Base-by-base conservation (phyloP, 1,140 invertebrate genomes). In the Micrasema minimum region DNA sequence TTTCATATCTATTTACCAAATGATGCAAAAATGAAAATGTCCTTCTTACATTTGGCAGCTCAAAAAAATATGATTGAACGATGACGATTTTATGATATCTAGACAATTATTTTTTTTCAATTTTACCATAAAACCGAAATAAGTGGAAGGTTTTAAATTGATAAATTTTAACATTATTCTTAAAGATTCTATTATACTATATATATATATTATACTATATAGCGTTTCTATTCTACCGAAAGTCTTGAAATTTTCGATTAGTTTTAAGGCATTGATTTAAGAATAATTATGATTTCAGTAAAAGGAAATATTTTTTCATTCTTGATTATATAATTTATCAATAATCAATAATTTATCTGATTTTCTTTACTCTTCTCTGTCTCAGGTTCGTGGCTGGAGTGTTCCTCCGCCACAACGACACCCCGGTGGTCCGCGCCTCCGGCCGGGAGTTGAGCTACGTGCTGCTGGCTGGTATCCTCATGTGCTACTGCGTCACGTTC, bases 401-500 rank as follows among this genome's bases (percentile, higher is more conserved):
- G 59, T 94, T 92, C 82, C 76, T 90, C n/a, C 88, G 86, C 57
- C 89, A 94, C 80, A 91, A 93, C 77, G 88, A 93, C 72, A 96
- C 94, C 0, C 94, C 95, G 0, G 92, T 97, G 23, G 95, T 97
- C 35, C 89, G 94, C 71, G 95, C 95, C 0, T 94, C 93, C 6
- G 95, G 95, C 2, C 85, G 95, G 65, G 96, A 97, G 83, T 85
- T 97, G 38, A 94, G 92, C 71, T 95, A 93, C 79, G 91, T 97
- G 2, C 87, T 97, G 43, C 84, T 97, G n/a, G 88, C 87, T 18
- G 96, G 95, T 3, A 93, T 97, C 74, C 87, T 96, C 48, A 87
- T 96, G 80, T 96, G 95, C 83, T 97, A 96, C 82, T 87, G 90
- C 50, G 90, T 96, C 66, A 96, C 95, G 3, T 96, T 95, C 79